Evolutionary conservation across 1,140 invertebrate species (phyloP).

Genomic region (Drosophila dunni): DNA sequence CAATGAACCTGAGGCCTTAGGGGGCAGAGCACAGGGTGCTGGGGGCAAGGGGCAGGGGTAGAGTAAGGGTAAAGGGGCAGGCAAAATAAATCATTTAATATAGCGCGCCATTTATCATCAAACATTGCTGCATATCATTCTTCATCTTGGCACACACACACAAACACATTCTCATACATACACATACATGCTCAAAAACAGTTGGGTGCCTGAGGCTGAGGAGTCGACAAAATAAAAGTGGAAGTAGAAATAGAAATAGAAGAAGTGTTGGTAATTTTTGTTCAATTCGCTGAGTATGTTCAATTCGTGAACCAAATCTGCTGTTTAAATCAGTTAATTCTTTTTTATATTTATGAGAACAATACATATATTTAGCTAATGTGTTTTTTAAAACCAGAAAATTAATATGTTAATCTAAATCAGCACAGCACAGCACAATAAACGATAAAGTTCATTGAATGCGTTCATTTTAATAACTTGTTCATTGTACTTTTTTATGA

Average conservation of each 20-base stretch:
- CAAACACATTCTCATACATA: constrained; percentile 20
- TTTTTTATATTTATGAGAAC: no score
- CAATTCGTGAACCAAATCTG: no score
- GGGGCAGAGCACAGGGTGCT: constrained; percentile 5
- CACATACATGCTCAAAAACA: constrained; percentile 30
- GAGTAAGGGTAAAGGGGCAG: constrained; percentile 20
- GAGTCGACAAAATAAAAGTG: constrained; percentile 47
- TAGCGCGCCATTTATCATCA: constrained; percentile 80
- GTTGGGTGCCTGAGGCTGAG: constrained; percentile 68
- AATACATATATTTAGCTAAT: no score
- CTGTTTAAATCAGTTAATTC: no score
- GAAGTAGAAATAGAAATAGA: constrained; percentile 47
- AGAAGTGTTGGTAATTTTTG: not conserved
- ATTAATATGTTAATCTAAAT: no score
- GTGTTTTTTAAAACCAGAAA: no score
- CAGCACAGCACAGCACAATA: no score
- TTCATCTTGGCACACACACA: constrained; percentile 63
- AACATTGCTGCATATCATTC: constrained; percentile 79
- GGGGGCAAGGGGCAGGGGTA: constrained; percentile 11
- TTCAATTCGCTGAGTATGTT: no score
- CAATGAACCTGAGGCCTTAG: constrained; percentile 66
- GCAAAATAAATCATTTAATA: constrained; percentile 78
- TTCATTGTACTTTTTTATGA: no score
- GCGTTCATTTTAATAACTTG: no score
- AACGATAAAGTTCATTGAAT: no score